phyloP scores from a whole-genome alignment of 2,113 vertebrate genomes.

The Rhinoptilus africanus region DNA sequence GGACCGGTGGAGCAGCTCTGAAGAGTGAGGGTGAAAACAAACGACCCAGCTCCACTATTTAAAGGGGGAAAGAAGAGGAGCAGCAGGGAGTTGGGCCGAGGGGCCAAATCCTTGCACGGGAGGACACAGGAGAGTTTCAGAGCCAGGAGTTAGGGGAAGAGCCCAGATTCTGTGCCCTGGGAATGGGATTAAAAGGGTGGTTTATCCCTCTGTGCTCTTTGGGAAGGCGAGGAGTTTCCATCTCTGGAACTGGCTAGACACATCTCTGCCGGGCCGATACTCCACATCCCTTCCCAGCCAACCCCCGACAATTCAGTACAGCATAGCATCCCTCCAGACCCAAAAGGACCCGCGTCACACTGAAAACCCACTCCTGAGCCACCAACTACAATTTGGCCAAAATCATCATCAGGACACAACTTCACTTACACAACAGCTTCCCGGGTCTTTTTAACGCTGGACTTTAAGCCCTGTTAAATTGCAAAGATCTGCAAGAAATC shows the following conservation, averaged over 20 bases:
- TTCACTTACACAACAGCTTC: neutral
- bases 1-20: conserved; percentile 17
- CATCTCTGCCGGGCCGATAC: neutral
- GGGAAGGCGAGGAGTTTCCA: neutral
- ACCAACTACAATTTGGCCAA: neutral
- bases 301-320: too few relatives aligned
- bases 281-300: neutral
- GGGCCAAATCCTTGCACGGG: neutral
- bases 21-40: neutral
- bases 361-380: neutral
- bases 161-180: neutral
- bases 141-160: neutral
- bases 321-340: neutral
- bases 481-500: neutral
- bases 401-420: rapidly evolving
- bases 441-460: neutral
- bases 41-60: rapidly evolving
- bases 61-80: neutral
- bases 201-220: neutral
- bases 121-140: neutral
- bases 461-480: neutral
- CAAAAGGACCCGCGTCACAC: rapidly evolving
- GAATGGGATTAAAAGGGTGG: neutral
- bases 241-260: neutral
- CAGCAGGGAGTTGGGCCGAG: neutral